Conservation (phyloP, 2,888 invertebrate species). For the Ganaspis brasiliensis region DNA sequence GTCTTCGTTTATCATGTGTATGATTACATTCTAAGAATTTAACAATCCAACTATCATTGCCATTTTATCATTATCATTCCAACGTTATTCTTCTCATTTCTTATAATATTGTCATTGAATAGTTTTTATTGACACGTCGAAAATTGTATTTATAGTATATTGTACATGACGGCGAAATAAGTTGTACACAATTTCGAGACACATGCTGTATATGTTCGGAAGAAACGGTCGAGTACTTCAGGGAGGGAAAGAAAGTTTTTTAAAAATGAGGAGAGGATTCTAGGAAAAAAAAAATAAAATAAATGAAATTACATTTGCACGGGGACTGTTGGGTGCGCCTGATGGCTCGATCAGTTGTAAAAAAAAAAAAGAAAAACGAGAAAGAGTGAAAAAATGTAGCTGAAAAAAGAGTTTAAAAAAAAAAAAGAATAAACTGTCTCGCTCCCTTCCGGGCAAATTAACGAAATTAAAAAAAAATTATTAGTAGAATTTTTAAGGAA, state of each 20-base stretch:
- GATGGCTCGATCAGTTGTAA: conserved; percentile 66
- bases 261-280: conserved; percentile 64
- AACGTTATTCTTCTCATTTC: conserved; percentile 71
- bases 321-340: conserved; percentile 75
- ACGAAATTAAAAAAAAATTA: conserved; percentile 51
- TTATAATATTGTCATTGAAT: conserved; percentile 74
- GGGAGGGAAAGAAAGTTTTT: conserved; percentile 67
- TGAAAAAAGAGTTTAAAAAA: conserved; percentile 14
- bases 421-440: conserved; percentile 54
- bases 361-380: conserved; percentile 44
- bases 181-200: conserved; percentile 80
- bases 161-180: conserved; percentile 78
- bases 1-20: conserved; percentile 65
- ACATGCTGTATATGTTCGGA: conserved; percentile 68
- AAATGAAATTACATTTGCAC: conserved; percentile 76
- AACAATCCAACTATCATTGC: conserved; percentile 61
- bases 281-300: conserved; percentile 70
- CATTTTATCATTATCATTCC: conserved; percentile 71
- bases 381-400: too few relatives aligned
- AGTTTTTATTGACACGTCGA: conserved; percentile 65
- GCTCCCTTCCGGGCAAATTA: conserved; percentile 32
- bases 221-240: conserved; percentile 66
- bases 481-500: conserved; percentile 51
- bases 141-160: conserved; percentile 71
- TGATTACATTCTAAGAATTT: conserved; percentile 72